Base-by-base conservation (phyloP, 2,888 invertebrate species). In the Meteorus cinctellus region DNA sequence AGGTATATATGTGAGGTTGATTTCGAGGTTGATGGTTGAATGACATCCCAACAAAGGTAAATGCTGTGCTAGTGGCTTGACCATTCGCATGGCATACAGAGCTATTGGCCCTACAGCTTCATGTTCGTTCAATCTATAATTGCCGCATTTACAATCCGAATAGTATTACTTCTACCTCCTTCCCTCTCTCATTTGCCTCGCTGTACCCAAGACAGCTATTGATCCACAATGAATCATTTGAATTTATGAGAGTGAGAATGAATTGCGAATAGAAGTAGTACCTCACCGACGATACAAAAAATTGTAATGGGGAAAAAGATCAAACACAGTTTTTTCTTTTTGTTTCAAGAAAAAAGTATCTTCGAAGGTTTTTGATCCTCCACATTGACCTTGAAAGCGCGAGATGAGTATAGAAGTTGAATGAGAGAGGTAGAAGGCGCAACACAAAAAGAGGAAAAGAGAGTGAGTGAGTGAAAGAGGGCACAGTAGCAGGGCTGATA, bases 401-500 rank as follows among this genome's bases (percentile, higher is more conserved):
- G 8, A 19, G 55, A 19, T 55, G 55, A 19, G 19, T 55, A 55
- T 48, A 48, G 4, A 5, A n/a, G 19, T 19, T 55, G 19, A 55
- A 55, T 0, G 19, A 19, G 55, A n/a, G 19, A 1, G 19, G n/a
- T 5, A 19, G 24, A 55, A 19, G 8, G 19, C 41, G 41, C 12
- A 12, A 41, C 41, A 55, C 6, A 55, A n/a, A 0, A 4, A 55
- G n/a, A 4, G 51, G 3, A 19, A 51, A 16, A 19, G 31, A 72
- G 31, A 62, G 68, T 34, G 27, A 62, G 68, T 34, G 27, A 51
- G 27, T 48, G 55, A 48, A 69, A 69, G 70, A 69, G 78, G 70
- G 75, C 81, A 79, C 75, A 74, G 62, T 48, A 68, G 10, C 19
- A 41, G 55, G 67, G 41, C 31, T 76, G 27, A 55, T 36, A 69